Conservation (phyloP, 2,113 vertebrate species). For the Nicator chloris region DNA sequence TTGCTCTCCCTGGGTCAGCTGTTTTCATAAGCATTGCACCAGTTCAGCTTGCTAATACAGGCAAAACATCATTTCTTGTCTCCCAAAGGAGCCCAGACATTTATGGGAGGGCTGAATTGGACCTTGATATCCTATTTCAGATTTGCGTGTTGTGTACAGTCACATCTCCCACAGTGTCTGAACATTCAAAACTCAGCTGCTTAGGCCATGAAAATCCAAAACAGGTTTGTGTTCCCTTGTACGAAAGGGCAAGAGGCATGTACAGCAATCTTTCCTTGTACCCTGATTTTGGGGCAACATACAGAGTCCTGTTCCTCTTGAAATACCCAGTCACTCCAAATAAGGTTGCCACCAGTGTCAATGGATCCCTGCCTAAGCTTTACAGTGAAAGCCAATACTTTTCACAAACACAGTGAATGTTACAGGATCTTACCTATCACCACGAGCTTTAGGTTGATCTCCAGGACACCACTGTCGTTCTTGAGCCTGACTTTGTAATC, state of each 20-base stretch:
- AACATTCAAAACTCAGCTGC: background rate
- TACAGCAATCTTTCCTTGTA: background rate
- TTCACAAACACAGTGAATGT: background rate
- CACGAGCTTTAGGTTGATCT: constrained; percentile 73
- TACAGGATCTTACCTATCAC: constrained; percentile 75
- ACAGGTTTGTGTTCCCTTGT: background rate
- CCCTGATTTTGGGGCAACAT: background rate
- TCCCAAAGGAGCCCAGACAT: background rate
- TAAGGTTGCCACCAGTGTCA: background rate
- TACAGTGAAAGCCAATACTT: background rate
- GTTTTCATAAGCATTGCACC: background rate
- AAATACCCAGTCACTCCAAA: background rate
- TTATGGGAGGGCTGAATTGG: background rate
- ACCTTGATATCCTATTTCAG: background rate
- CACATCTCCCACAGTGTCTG: background rate
- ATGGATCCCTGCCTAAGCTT: background rate
- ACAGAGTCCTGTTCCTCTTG: background rate
- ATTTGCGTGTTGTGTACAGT: background rate
- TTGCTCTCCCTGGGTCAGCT: background rate
- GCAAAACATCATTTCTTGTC: background rate
- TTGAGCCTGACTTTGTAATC: constrained; percentile 83
- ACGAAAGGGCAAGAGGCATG: background rate
- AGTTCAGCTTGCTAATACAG: background rate
- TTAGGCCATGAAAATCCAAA: background rate
- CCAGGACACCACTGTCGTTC: constrained; percentile 78